phyloP scores from a whole-genome alignment of 1,140 invertebrate species.

The Pristionchus pacificus region DNA sequence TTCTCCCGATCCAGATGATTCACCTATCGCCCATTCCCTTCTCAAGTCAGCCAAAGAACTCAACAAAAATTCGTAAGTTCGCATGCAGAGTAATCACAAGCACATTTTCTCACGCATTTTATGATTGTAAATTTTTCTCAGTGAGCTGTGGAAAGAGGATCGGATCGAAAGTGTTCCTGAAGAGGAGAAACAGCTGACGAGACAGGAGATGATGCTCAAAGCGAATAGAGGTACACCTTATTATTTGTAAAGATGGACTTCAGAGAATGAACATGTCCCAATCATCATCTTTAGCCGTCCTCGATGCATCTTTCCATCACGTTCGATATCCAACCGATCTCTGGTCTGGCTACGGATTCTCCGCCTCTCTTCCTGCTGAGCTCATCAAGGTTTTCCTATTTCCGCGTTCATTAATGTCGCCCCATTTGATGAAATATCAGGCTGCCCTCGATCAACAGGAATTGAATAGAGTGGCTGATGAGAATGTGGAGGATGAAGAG shows the following conservation, averaged over 20 bases:
- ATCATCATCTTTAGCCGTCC: neutral
- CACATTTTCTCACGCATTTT: neutral
- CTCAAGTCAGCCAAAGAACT: slow-evolving; percentile 48
- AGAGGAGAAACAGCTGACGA: too few species aligned
- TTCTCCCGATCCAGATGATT: slow-evolving; percentile 47
- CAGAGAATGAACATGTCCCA: neutral
- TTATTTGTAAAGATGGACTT: too few species aligned
- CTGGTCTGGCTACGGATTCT: slow-evolving; percentile 53
- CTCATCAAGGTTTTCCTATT: slow-evolving; percentile 35
- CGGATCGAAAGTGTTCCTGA: slow-evolving; percentile 32
- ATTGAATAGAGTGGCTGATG: neutral
- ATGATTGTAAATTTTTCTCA: neutral
- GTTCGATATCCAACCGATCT: slow-evolving; percentile 42
- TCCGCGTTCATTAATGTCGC: neutral
- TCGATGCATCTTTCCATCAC: slow-evolving; percentile 23
- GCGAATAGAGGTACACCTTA: too few species aligned
- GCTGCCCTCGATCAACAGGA: neutral
- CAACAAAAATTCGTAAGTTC: slow-evolving; percentile 40
- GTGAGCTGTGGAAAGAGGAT: slow-evolving; percentile 46
- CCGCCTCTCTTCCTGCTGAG: slow-evolving; percentile 51
- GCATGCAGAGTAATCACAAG: too few species aligned
- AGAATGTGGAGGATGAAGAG: neutral
- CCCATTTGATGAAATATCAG: neutral
- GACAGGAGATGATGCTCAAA: slow-evolving; percentile 49
- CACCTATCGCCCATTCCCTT: slow-evolving; percentile 51